Conservation (phyloP, 2,113 vertebrate genomes). For the Promerops cafer region DNA sequence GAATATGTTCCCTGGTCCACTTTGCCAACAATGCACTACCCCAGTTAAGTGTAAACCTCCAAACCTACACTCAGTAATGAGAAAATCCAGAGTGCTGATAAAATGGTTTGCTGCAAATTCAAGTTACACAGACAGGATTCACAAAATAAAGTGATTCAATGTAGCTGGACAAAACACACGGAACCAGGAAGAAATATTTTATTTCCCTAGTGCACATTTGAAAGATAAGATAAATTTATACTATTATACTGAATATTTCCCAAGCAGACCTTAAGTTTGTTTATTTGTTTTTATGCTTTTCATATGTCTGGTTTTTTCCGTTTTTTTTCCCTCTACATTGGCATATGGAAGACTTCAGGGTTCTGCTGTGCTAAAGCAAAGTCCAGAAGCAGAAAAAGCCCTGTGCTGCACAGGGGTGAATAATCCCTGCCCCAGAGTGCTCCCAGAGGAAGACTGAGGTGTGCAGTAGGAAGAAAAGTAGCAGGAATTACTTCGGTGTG, state of each 20-base stretch:
- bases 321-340: background rate
- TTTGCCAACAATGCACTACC: background rate
- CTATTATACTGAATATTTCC: background rate
- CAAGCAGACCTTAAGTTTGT: background rate
- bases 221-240: background rate
- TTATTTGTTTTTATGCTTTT: background rate
- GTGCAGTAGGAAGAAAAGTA: background rate
- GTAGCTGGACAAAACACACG: background rate
- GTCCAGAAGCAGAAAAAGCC: background rate
- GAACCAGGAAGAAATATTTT: background rate
- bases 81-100: background rate
- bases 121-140: background rate
- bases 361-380: background rate
- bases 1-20: background rate
- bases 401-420: background rate
- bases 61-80: background rate
- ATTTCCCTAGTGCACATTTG: background rate
- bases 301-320: accelerated
- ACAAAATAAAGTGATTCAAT: background rate
- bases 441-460: background rate
- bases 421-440: background rate
- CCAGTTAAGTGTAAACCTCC: background rate
- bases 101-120: background rate
- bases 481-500: background rate
- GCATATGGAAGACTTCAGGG: background rate